Evolutionary conservation across 1,140 invertebrate genomes (phyloP), one percentile per base, ranked within the genome.

Genomic region (Drosophila hydei): DNA sequence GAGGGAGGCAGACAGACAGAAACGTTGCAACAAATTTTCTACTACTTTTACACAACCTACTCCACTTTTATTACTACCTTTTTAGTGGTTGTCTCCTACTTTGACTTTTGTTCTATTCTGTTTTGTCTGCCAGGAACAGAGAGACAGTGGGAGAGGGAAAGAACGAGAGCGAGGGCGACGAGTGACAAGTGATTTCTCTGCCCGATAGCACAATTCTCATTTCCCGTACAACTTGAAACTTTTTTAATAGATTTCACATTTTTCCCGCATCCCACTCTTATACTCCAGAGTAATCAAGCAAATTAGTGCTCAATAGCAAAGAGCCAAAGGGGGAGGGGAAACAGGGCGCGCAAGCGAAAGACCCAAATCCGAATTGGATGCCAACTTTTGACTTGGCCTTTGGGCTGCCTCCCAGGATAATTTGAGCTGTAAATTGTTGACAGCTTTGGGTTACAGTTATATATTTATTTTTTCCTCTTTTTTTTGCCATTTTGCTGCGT

Each of bases 221-320:
- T 69, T 50, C 42, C 64, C 30, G 3, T 62, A 27, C 55, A 38
- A 40, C 36, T 68, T 69, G 16, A 77, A 85, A 85, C 83, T 85
- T 87, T 88, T 88, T 79, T 88, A 88, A 88, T 88, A 88, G 83
- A 88, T 88, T 88, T 88, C 83, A 88, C 83, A 88, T 76, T 73
- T 83, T 54, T 9, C 2, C 21, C 6, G 1, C 6, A 7, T 9
- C 21, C 11, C 47, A 43, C 61, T 36, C 14, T 36, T 18, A 76
- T 76, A 72, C 78, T 88, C 83, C 25, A 64, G 83, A 88, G 83
- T 88, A 88, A 88, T 88, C 83, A 88, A 88, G 83, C 73, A 88
- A 88, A 88, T 85, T 85, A 85, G 81, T 85, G 12, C n/a, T 45
- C 58, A 14, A 42, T 42, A 16, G 38, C 38, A 42, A 42, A 19